A percentile compares a stretch with the other conserved stretches of the same genome.
Conservation (phyloP, 1,140 invertebrate genomes). For the Argopecten irradians region DNA sequence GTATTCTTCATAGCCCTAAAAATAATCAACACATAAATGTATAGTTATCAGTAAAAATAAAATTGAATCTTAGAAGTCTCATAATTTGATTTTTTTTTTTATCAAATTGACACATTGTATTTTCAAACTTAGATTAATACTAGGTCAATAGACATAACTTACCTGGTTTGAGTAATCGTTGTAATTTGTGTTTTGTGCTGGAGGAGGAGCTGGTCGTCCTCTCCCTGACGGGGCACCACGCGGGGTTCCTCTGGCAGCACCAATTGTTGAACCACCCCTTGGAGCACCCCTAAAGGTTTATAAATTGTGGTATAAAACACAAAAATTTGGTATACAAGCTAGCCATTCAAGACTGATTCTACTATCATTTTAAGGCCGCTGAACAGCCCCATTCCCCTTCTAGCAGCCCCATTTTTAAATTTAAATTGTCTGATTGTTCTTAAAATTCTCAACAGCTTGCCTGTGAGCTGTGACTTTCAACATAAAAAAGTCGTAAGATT, state of each 20-base stretch:
- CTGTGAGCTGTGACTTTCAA: too few species aligned
- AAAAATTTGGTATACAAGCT: slow-evolving; percentile 29
- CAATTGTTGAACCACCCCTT: slow-evolving; percentile 25
- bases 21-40: neutral
- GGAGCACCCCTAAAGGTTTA: slow-evolving; percentile 19
- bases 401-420: neutral
- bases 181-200: neutral
- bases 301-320: neutral
- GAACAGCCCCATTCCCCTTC: neutral
- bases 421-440: too few species aligned
- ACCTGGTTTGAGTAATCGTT: slow-evolving; percentile 38
- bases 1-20: slow-evolving; percentile 50
- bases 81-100: too few species aligned
- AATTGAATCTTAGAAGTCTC: too few species aligned
- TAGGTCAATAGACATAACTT: too few species aligned
- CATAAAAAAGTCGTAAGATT: too few species aligned
- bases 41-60: neutral
- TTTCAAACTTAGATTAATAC: too few species aligned
- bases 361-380: too few species aligned
- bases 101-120: too few species aligned
- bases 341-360: too few species aligned
- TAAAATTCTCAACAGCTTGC: too few species aligned
- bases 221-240: slow-evolving; percentile 37
- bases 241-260: slow-evolving; percentile 30
- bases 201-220: slow-evolving; percentile 20